Evolutionary conservation across 53 echinoderm and acorn worm genomes (phyloP).

Genomic region (Paracentrotus lividus): DNA sequence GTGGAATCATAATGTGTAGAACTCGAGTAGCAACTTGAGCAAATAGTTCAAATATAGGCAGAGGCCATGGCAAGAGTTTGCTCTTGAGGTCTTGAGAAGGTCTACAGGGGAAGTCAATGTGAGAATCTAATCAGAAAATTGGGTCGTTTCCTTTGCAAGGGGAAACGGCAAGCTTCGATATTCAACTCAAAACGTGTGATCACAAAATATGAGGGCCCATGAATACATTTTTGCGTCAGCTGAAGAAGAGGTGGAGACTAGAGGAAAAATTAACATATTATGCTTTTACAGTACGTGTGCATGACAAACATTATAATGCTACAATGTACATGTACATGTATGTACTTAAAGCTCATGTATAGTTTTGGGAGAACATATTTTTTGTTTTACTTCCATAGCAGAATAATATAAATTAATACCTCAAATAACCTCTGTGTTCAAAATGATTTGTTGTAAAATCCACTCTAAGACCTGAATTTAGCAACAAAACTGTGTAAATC

Average conservation of each 20-base stretch:
- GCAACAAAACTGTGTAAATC: too few relatives aligned
- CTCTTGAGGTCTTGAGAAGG: not conserved
- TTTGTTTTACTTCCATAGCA: too few relatives aligned
- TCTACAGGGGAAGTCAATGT: not conserved
- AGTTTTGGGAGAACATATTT: too few relatives aligned
- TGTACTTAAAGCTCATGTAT: too few relatives aligned
- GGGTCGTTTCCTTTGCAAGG: constrained; percentile 29
- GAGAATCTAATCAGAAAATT: constrained; percentile 26
- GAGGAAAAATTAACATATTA: too few relatives aligned
- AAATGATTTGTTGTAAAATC: too few relatives aligned
- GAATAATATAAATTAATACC: too few relatives aligned
- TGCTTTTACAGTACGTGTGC: not conserved
- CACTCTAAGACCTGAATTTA: too few relatives aligned
- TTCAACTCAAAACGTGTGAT: not conserved
- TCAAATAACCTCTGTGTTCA: too few relatives aligned
- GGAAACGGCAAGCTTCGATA: not conserved
- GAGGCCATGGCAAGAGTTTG: not conserved
- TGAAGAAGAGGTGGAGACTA: not conserved
- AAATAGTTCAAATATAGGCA: not conserved
- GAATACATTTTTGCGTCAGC: not conserved
- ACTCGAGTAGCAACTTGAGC: not conserved
- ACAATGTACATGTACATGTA: too few relatives aligned
- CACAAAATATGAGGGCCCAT: not conserved
- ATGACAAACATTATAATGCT: too few relatives aligned
- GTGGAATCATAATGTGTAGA: not conserved